phyloP scores from a whole-genome alignment of 2,888 invertebrate genomes.

The Apotomis betuletana region DNA sequence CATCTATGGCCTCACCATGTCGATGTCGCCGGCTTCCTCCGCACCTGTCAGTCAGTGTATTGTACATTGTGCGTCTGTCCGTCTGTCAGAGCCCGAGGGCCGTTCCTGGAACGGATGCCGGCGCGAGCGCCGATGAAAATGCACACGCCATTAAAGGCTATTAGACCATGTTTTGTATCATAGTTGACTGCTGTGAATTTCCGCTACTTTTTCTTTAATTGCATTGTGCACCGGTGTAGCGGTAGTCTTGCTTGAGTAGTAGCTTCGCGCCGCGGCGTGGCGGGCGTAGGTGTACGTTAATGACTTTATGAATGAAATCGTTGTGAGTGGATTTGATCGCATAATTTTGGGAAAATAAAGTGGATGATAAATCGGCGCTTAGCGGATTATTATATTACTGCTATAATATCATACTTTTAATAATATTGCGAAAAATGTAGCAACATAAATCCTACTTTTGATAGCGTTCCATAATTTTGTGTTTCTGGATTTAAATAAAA shows the following conservation, averaged over 20 bases:
- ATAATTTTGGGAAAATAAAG: too few species aligned
- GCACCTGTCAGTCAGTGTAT: slow-evolving; percentile 47
- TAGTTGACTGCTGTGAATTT: slow-evolving; percentile 32
- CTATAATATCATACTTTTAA: too few species aligned
- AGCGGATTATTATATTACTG: too few species aligned
- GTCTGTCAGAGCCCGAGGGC: slow-evolving; percentile 53
- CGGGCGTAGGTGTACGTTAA: neutral
- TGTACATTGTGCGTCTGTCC: slow-evolving; percentile 57
- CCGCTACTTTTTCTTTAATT: slow-evolving; percentile 47
- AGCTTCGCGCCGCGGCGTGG: neutral
- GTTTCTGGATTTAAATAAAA: too few species aligned
- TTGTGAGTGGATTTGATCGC: neutral
- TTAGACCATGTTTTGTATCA: slow-evolving; percentile 48
- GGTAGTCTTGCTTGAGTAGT: slow-evolving; percentile 14
- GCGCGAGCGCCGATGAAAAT: slow-evolving; percentile 56
- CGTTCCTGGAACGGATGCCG: slow-evolving; percentile 67
- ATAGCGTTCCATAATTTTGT: too few species aligned
- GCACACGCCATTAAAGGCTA: slow-evolving; percentile 56
- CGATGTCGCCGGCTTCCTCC: slow-evolving; percentile 46
- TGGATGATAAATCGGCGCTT: too few species aligned
- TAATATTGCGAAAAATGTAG: too few species aligned
- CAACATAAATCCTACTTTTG: too few species aligned
- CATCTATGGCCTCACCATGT: slow-evolving; percentile 13
- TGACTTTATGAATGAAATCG: slow-evolving; percentile 8
- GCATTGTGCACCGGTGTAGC: slow-evolving; percentile 30